These are phyloP conservation scores for Ischnus inquisitorius DNA, from an alignment of 2,888 invertebrate species.

Conservation along the genomic window DNA sequence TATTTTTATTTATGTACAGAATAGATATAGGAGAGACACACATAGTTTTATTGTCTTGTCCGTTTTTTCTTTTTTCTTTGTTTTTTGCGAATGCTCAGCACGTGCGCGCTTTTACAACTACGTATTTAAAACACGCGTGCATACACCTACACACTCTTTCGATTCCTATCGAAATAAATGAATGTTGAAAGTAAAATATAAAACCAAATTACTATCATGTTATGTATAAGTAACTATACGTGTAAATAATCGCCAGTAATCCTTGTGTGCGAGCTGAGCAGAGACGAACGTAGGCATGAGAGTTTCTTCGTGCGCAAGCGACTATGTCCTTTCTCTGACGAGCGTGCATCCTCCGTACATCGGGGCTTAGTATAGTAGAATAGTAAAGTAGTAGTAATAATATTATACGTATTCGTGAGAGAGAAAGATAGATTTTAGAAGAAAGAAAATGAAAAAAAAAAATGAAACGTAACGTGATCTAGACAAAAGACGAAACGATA, in stretches of 20 bases:
- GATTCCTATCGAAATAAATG: conserved; percentile 24
- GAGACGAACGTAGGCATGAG: conserved; percentile 59
- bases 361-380: conserved; percentile 36
- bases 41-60: conserved; percentile 49
- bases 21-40: conserved; percentile 54
- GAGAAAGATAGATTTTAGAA: conserved; percentile 36
- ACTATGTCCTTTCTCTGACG: conserved; percentile 67
- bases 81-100: conserved; percentile 63
- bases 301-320: conserved; percentile 70
- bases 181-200: neutral
- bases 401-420: conserved; percentile 57
- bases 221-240: neutral
- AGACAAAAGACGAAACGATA: conserved; percentile 32
- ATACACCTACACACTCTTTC: conserved; percentile 35
- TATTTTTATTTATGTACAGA: conserved; percentile 66
- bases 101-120: conserved; percentile 66
- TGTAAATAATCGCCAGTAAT: conserved; percentile 58
- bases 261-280: conserved; percentile 64
- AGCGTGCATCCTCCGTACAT: conserved; percentile 70
- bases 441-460: too few relatives aligned
- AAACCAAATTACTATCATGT: neutral
- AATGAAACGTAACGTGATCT: neutral
- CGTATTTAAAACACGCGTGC: conserved; percentile 61
- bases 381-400: conserved; percentile 24
- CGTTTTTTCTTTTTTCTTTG: too few relatives aligned